Base-by-base conservation (phyloP, 2,113 vertebrate species). In the Clupea harengus region DNA sequence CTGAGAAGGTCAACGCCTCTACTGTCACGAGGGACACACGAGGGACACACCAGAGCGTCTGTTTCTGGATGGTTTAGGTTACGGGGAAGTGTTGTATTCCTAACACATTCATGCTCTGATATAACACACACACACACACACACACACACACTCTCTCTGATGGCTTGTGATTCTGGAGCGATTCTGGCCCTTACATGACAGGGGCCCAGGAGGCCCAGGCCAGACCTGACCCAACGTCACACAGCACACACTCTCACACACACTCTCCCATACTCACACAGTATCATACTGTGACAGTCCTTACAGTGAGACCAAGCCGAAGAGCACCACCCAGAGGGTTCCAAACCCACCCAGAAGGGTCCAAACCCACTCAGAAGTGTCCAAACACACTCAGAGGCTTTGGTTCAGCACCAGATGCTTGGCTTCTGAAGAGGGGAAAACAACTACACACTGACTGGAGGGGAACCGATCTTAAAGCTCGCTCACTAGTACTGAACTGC, bases 401-500 rank as follows among this genome's bases (percentile, higher is more conserved):
- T 95, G 94, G 94, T 95, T 93, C 94, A 95, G 95, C 95, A 95
- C 95, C 95, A 94, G 95, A 95, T 93, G 94, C 91, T 94, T 94
- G 28, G 64, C 2, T 9, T 72, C 64, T 25, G 89, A 91, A 93
- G 91, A 39, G 39, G 39, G 39, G 39, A 39, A 92, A 92, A 92
- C 92, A 93, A 92, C 92, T 93, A 82, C 80, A 90, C 92, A 90
- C 86, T 87, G 86, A 93, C 92, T 83, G 87, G 2, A 72, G 25
- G 64, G 60, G 9, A 49, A 49, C 47, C 9, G 47, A 25, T 72
- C 64, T 11, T 39, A 2, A 1, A 39, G 39, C 39, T 39, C 39
- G 1, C 39, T 1, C 39, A 1, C 39, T 2, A 39, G 39, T 1
- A 39, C 39, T 39, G 39, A 39, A 39, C 39, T 39, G n/a, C n/a